phyloP scores from a whole-genome alignment of 2,888 invertebrate species.

The Dendrolimus pini region DNA sequence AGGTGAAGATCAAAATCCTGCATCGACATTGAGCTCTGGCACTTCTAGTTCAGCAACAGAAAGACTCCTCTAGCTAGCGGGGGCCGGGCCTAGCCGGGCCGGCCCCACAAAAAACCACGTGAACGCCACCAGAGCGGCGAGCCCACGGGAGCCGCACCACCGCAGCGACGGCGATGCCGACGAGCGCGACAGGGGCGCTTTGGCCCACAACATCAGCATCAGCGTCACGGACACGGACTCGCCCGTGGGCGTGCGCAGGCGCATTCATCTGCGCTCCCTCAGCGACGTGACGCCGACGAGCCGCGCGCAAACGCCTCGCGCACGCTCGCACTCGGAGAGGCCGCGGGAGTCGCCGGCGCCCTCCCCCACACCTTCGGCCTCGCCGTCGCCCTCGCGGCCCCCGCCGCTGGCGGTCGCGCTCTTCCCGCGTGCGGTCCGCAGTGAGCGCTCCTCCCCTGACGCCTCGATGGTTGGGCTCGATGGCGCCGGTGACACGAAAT shows the following conservation, averaged over 20 bases:
- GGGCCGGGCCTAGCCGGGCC: constrained; percentile 78
- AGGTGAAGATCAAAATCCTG: constrained; percentile 75
- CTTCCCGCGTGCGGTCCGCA: constrained; percentile 26
- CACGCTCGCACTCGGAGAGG: constrained; percentile 60
- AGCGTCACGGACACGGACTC: constrained; percentile 65
- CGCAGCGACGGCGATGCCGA: not conserved
- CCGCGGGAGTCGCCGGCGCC: constrained; percentile 42
- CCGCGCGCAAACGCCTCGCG: constrained; percentile 48
- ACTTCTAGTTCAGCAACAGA: constrained; percentile 84
- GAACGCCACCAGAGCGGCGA: constrained; percentile 26
- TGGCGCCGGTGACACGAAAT: constrained; percentile 12
- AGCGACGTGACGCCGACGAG: constrained; percentile 65
- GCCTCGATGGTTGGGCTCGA: constrained; percentile 28
- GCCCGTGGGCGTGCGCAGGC: constrained; percentile 53
- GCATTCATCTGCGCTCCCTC: constrained; percentile 61
- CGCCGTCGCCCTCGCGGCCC: constrained; percentile 27
- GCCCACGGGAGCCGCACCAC: not conserved
- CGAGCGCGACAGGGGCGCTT: constrained; percentile 26
- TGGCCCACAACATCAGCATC: constrained; percentile 55
- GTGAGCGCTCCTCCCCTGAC: constrained; percentile 48
- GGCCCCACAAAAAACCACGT: constrained; percentile 64
- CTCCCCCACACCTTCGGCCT: constrained; percentile 27
- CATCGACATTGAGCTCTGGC: constrained; percentile 78
- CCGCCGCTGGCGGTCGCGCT: constrained; percentile 17
- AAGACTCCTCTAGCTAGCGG: constrained; percentile 86